Evolutionary conservation across 2,888 invertebrate species (phyloP).

Genomic region (Acanthococcus lagerstroemiae): DNA sequence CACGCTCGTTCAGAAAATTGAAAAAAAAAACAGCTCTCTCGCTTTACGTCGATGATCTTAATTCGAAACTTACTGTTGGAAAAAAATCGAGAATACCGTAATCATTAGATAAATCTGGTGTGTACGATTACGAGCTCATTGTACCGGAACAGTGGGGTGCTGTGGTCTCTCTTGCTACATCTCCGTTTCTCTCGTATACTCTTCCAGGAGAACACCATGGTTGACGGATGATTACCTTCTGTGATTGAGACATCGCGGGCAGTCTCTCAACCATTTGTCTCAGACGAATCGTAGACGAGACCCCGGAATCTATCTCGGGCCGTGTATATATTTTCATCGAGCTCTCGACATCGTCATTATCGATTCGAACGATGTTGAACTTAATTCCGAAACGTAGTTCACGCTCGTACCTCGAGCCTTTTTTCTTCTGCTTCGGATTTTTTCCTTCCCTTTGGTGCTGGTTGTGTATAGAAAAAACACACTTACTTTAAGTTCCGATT

Average conservation of each 20-base stretch:
- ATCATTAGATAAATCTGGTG: constrained; percentile 29
- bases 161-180: neutral
- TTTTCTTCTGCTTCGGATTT: neutral
- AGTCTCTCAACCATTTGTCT: constrained; percentile 29
- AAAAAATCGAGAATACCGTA: constrained; percentile 11
- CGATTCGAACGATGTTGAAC: neutral
- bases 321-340: neutral
- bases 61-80: neutral
- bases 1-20: no score
- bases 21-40: no score
- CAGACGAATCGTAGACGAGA: constrained; percentile 8
- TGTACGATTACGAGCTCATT: constrained; percentile 26
- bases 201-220: constrained; percentile 16
- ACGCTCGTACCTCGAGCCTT: neutral
- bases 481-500: no score
- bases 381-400: constrained; percentile 1
- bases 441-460: no score
- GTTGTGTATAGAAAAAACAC: no score
- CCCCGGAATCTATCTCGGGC: neutral
- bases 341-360: neutral
- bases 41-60: neutral
- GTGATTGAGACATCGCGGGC: constrained; percentile 30
- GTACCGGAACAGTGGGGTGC: constrained; percentile 13
- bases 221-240: constrained; percentile 31
- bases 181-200: neutral